These are phyloP conservation scores for Drosophila ambigua DNA, from an alignment of 1,140 invertebrate species.

Conservation along the genomic window DNA sequence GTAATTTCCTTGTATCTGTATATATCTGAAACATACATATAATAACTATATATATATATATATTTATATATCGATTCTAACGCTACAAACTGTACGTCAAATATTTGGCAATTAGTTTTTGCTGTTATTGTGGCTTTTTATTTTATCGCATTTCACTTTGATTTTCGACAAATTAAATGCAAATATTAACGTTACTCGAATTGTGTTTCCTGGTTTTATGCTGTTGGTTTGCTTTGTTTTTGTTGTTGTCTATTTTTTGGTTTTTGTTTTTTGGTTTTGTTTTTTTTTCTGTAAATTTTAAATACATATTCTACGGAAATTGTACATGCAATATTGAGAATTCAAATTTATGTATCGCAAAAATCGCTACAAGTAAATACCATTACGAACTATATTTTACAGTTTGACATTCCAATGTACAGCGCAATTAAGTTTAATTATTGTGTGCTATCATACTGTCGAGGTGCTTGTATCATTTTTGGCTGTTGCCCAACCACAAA, in stretches of 20 bases:
- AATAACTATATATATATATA: slow-evolving; percentile 29
- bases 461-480: slow-evolving; percentile 33
- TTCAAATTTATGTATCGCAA: slow-evolving; percentile 43
- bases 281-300: slow-evolving; percentile 18
- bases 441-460: slow-evolving; percentile 58
- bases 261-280: slow-evolving; percentile 4
- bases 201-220: slow-evolving; percentile 27
- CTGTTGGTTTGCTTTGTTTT: slow-evolving; percentile 41
- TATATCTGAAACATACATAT: slow-evolving; percentile 31
- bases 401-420: slow-evolving; percentile 64
- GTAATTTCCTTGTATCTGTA: slow-evolving; percentile 24
- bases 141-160: slow-evolving; percentile 54
- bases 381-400: slow-evolving; percentile 58
- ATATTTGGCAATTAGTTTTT: slow-evolving; percentile 81
- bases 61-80: slow-evolving; percentile 31
- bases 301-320: slow-evolving; percentile 50
- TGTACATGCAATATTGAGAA: slow-evolving; percentile 67
- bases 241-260: slow-evolving; percentile 25
- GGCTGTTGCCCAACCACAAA: slow-evolving; percentile 13
- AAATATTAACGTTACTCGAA: slow-evolving; percentile 65
- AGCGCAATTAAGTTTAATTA: slow-evolving; percentile 77
- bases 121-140: slow-evolving; percentile 49
- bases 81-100: slow-evolving; percentile 68
- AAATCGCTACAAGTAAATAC: slow-evolving; percentile 45
- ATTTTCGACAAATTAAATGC: slow-evolving; percentile 70